Evolutionary conservation across 2,888 invertebrate genomes (phyloP).

Genomic region (Oscheius sp.): DNA sequence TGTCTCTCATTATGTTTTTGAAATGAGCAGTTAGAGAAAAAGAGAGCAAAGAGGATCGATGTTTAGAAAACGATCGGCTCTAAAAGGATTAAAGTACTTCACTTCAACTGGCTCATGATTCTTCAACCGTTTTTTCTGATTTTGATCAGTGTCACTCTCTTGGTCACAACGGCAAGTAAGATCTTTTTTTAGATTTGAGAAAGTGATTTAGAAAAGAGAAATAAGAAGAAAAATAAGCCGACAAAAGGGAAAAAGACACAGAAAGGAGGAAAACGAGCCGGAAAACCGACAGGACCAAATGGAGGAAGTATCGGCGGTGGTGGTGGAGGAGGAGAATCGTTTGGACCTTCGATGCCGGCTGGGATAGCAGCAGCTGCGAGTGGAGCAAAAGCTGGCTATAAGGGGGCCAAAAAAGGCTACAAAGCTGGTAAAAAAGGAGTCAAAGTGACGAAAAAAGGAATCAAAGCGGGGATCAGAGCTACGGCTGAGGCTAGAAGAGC

Average conservation of each 20-base stretch:
- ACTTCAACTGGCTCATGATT: too few species aligned
- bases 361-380: not conserved
- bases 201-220: not conserved
- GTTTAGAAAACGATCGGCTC: too few species aligned
- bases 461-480: not conserved
- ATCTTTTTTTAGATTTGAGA: not conserved
- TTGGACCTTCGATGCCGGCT: not conserved
- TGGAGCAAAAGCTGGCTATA: not conserved
- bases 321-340: not conserved
- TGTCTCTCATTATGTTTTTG: too few species aligned
- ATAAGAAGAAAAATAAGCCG: not conserved
- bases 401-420: constrained; percentile 1
- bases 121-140: too few species aligned
- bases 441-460: constrained; percentile 3
- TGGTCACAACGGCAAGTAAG: not conserved
- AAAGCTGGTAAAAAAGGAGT: constrained; percentile 14
- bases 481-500: not conserved
- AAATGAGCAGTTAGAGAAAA: too few species aligned
- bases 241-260: not conserved
- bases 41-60: too few species aligned
- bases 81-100: too few species aligned
- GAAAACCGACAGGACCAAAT: not conserved
- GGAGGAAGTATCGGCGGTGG: not conserved
- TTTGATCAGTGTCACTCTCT: too few species aligned
- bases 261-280: not conserved